Percentiles rank a stretch among this genome's conserved stretches.
Evolutionary conservation across 2,888 invertebrate genomes (phyloP).

Genomic region (Tipula vernalis): DNA sequence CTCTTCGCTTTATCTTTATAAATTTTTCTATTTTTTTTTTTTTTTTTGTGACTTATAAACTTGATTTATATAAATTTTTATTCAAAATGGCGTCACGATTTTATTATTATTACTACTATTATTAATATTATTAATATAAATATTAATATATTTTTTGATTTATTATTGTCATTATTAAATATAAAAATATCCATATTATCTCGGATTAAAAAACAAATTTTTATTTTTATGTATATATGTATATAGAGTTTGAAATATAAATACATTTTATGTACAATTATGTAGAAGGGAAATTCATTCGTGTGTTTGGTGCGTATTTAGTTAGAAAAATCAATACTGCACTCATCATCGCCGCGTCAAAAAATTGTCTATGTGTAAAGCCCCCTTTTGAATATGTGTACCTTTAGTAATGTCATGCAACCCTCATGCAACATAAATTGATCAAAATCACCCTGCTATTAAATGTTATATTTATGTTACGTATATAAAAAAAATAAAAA

Average conservation of each 20-base stretch:
- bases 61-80: slow-evolving; percentile 9
- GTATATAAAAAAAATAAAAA: not conserved
- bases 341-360: not conserved
- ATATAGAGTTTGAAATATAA: not conserved
- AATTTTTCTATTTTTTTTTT: not conserved
- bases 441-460: not conserved
- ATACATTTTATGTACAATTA: not conserved
- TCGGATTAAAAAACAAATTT: not conserved
- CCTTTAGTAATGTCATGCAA: not conserved
- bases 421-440: not conserved
- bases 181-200: not conserved
- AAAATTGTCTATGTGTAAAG: not conserved
- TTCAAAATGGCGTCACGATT: slow-evolving; percentile 9
- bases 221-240: not conserved
- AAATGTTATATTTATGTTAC: not conserved
- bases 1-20: not conserved
- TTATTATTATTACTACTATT: not conserved
- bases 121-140: not conserved
- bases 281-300: not conserved
- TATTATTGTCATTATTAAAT: not conserved
- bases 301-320: not conserved
- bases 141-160: not conserved
- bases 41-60: not conserved
- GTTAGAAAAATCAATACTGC: not conserved
- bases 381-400: not conserved